phyloP scores from a whole-genome alignment of 2,888 invertebrate genomes.

The Andricus curvator region DNA sequence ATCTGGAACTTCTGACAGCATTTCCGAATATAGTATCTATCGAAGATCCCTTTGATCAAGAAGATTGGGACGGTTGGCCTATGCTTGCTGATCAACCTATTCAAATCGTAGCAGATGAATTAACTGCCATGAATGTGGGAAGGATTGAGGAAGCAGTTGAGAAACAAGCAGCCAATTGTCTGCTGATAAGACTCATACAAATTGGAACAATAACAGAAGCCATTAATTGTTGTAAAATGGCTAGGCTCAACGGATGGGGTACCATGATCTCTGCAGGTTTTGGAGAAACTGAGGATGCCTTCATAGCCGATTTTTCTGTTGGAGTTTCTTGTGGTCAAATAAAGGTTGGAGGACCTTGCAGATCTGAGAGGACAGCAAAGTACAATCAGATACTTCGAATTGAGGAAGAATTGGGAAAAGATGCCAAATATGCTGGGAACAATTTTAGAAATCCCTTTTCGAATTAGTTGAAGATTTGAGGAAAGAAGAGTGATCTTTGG shows the following conservation, averaged over 20 bases:
- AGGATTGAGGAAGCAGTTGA: constrained; percentile 70
- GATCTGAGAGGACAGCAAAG: constrained; percentile 68
- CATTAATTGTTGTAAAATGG: constrained; percentile 67
- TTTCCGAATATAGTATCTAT: constrained; percentile 69
- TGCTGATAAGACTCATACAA: constrained; percentile 68
- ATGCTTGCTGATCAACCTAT: constrained; percentile 62
- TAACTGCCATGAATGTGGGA: constrained; percentile 69
- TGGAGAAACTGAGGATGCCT: constrained; percentile 72
- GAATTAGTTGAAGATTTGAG: not conserved
- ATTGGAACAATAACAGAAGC: constrained; percentile 71
- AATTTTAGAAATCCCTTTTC: constrained; percentile 61
- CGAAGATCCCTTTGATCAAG: constrained; percentile 72
- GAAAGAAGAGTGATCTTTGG: not conserved
- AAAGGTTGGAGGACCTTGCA: constrained; percentile 71
- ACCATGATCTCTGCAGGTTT: constrained; percentile 64
- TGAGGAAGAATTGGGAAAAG: constrained; percentile 71
- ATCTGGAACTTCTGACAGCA: constrained; percentile 63
- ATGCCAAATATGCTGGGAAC: constrained; percentile 68
- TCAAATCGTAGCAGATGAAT: constrained; percentile 70
- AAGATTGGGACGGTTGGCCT: constrained; percentile 73
- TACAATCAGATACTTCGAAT: constrained; percentile 74
- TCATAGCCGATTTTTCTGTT: constrained; percentile 70
- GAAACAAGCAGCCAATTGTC: constrained; percentile 65
- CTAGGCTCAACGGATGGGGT: constrained; percentile 67
- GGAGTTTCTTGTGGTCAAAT: constrained; percentile 70